These are phyloP conservation scores for Bufotes viridis DNA, from an alignment of 2,797 vertebrate genomes.

Conservation along the genomic window DNA sequence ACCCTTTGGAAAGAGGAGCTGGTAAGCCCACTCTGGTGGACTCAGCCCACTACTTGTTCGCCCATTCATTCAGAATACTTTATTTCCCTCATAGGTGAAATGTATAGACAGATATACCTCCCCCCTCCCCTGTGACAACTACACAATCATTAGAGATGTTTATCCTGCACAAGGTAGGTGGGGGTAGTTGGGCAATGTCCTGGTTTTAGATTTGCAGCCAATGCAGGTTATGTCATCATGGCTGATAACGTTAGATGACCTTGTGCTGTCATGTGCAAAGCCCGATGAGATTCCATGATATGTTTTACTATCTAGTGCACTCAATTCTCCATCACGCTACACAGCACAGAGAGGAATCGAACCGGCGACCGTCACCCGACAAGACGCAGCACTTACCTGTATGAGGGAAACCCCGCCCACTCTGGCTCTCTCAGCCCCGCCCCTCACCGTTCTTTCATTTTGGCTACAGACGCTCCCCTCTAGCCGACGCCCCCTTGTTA, in stretches of 20 bases:
- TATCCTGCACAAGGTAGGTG: too few species aligned
- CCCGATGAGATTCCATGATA: not conserved
- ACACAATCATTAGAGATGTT: too few species aligned
- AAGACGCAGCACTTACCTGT: slow-evolving; percentile 19
- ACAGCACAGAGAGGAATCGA: not conserved
- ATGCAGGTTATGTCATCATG: not conserved
- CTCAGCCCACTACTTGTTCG: too few species aligned
- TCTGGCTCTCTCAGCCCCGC: not conserved
- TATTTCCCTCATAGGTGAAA: too few species aligned
- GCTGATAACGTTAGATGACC: not conserved
- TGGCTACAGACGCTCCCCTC: not conserved
- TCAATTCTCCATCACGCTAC: not conserved
- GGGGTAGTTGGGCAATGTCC: too few species aligned
- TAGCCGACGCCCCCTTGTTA: not conserved
- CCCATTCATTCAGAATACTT: too few species aligned
- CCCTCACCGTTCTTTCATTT: not conserved
- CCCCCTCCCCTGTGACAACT: too few species aligned
- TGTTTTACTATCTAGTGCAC: not conserved
- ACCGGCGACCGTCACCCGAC: slow-evolving; percentile 34
- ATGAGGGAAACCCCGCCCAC: slow-evolving; percentile 20
- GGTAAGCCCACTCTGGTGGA: too few species aligned
- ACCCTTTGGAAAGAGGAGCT: too few species aligned
- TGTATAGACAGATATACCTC: too few species aligned
- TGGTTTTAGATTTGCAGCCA: not conserved
- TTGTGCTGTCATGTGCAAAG: not conserved